Evolutionary conservation across 92 coral and sea anemone genomes (phyloP), one percentile per base, ranked within the genome.

Genomic region (Chrysogorgia sp.): DNA sequence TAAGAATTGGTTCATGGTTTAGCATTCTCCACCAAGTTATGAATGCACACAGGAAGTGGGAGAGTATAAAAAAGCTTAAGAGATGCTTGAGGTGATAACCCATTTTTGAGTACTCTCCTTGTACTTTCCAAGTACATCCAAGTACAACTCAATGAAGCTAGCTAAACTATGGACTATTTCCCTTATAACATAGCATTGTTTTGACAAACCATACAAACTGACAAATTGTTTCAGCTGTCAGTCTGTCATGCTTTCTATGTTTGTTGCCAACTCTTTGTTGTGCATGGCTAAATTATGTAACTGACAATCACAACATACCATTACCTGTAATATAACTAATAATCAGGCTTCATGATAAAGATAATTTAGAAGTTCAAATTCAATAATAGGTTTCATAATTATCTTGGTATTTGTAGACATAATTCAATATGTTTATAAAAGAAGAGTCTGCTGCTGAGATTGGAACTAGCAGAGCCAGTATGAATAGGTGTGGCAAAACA

Each of bases 381-480:
- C 17, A 61, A 61, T 30, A 61, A 61, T 30, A 30, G 30, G 34
- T 25, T 61, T 13, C 67, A 30, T 59, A 14, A 59, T 17, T 59
- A 28, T 28, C 33, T 59, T 9, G 29, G 17, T 25, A 30, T 61
- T 21, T 61, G 17, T 61, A 34, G 41, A 68, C 24, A n/a, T 34
- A 40, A 22, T 68, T 34, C 30, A 13, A 68, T 40, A 43, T 31
- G 26, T 77, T 77, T 62, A 47, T 58, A 19, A 77, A 41, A 25
- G 71, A 77, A 21, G 24, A 31, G 9, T 77, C 82, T 34, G 82
- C 74, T 9, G 35, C 14, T 4, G 76, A 79, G 62, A 12, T 32
- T 9, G 83, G 75, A 5, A 66, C 83, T 17, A 43, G 26, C 10
- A 55, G 83, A 30, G 83, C 83, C 20, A 65, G 76, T 14, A 79